These are phyloP conservation scores for Sipha flava DNA, from an alignment of 1,140 invertebrate species.

Conservation along the genomic window DNA sequence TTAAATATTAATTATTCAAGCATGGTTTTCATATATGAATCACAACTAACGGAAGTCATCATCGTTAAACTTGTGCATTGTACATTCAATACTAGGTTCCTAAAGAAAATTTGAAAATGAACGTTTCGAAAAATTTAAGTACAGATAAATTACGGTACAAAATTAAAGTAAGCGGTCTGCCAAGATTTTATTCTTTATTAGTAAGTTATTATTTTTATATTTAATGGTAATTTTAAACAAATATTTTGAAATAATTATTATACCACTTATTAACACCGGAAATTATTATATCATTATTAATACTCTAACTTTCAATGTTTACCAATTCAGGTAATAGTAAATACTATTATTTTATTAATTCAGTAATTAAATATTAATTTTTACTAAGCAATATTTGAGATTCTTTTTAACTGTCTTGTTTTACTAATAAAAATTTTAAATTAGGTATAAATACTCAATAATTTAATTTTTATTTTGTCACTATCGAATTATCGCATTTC, in stretches of 20 bases:
- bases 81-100: background rate
- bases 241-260: background rate
- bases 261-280: too few relatives aligned
- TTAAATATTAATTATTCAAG: background rate
- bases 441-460: too few relatives aligned
- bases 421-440: too few relatives aligned
- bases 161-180: slow-evolving; percentile 41
- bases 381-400: too few relatives aligned
- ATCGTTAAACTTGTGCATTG: background rate
- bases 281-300: too few relatives aligned
- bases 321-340: too few relatives aligned
- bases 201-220: slow-evolving; percentile 34
- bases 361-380: too few relatives aligned
- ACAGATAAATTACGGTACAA: slow-evolving; percentile 31
- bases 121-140: background rate
- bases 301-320: too few relatives aligned
- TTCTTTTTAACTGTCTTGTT: too few relatives aligned
- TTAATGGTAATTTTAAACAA: background rate
- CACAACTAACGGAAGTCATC: background rate
- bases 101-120: background rate
- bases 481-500: too few relatives aligned
- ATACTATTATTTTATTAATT: too few relatives aligned
- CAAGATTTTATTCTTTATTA: slow-evolving; percentile 38
- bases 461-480: too few relatives aligned
- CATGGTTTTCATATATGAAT: background rate